Evolutionary conservation across 2,113 vertebrate species (phyloP), one percentile per base, ranked within the genome.

Genomic region (Archocentrus centrarchus): DNA sequence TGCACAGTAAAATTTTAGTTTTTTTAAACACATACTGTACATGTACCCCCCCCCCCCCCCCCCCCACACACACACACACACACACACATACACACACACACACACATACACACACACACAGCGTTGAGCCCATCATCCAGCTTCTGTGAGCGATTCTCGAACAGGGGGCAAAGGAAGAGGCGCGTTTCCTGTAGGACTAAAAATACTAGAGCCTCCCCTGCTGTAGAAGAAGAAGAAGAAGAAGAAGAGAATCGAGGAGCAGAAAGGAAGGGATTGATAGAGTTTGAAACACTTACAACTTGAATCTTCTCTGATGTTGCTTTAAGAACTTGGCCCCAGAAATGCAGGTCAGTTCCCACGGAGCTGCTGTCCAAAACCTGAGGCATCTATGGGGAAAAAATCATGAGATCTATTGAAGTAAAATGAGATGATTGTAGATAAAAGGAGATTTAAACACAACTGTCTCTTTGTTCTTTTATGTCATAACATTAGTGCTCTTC

Each of bases 321-420:
- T 77, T 95, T 96, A 15, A 99, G 87, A 86, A 96, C 95, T 75
- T 20, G 96, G 7, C 96, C 96, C 97, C 98, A 99, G 64, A 94
- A 93, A 44, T 84, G 95, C 76, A 98, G 94, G 91, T 99, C 96
- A 68, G 95, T 94, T 83, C 97, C 97, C 68, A 92, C 85, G 0
- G 97, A 94, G 53, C 84, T 91, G 55, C 92, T 92, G 90, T 98
- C 96, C 89, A 99, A 77, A 18, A 99, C 95, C 88, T 91, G 95
- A 11, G 98, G 97, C 95, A 99, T 96, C 98, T 99, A 91, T 73
- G 18, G 75, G 85, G 86, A 55, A 61, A 77, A 66, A 82, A 82
- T 53, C 62, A 81, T 22, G 30, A 80, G 85, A 78, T 18, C 30
- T 2, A 44, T 35, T 18, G 39, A 68, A 55, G 11, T 0, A 14